phyloP scores from a whole-genome alignment of 1,140 invertebrate genomes.

The Drosophila mayri region DNA sequence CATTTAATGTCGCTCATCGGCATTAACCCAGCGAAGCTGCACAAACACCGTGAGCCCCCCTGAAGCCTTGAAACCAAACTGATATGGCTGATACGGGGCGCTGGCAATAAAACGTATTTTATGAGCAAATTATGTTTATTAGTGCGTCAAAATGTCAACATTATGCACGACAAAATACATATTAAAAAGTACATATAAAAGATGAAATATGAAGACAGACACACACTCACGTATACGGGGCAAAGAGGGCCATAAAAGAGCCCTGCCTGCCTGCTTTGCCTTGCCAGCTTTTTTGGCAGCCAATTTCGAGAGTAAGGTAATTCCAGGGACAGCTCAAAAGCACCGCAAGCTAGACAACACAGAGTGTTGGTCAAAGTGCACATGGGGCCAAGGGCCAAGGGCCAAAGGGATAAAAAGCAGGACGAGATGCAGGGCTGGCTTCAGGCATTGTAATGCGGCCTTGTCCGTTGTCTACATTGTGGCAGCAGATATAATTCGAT shows the following conservation, averaged over 20 bases:
- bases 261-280: background rate
- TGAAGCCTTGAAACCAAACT: conserved; percentile 18
- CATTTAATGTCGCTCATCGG: conserved; percentile 42
- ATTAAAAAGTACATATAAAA: conserved; percentile 63
- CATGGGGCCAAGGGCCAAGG: conserved; percentile 18
- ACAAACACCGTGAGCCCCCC: conserved; percentile 26
- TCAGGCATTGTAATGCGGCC: conserved; percentile 54
- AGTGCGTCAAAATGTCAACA: conserved; percentile 81
- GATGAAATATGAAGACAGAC: conserved; percentile 63
- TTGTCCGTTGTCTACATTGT: conserved; percentile 71
- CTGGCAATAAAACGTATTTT: conserved; percentile 78
- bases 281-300: conserved; percentile 32
- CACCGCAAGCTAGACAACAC: conserved; percentile 28
- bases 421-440: conserved; percentile 21
- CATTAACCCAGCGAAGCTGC: conserved; percentile 41
- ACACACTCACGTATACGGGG: conserved; percentile 11
- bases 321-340: conserved; percentile 20
- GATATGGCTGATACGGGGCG: conserved; percentile 59
- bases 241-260: conserved; percentile 55
- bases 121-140: conserved; percentile 82
- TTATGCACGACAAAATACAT: conserved; percentile 74
- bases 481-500: conserved; percentile 80
- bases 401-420: conserved; percentile 4
- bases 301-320: conserved; percentile 55
- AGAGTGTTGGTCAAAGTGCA: conserved; percentile 63